phyloP scores from a whole-genome alignment of 2,113 vertebrate species.

The Glareola pratincola region DNA sequence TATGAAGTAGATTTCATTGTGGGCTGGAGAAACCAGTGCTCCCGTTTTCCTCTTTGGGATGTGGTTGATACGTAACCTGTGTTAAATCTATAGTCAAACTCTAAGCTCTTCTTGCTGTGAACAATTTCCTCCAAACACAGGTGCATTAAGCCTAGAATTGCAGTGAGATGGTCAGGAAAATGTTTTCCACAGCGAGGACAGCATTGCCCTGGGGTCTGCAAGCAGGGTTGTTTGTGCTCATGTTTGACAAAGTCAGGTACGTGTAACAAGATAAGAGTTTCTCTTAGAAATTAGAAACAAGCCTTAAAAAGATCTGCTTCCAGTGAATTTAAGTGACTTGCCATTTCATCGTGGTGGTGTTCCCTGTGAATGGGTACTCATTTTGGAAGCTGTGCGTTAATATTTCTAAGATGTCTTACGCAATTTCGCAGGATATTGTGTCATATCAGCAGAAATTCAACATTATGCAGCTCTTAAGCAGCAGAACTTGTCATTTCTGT shows the following conservation, averaged over 20 bases:
- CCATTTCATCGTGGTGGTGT: neutral
- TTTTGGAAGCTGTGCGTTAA: neutral
- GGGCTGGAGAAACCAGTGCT: neutral
- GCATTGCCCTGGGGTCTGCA: neutral
- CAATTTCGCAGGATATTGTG: neutral
- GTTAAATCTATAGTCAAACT: neutral
- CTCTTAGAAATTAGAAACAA: neutral
- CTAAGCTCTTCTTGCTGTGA: neutral
- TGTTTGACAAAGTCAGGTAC: neutral
- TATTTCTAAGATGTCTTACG: neutral
- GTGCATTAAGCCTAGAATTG: neutral
- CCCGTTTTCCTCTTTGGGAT: neutral
- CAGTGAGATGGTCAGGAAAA: neutral
- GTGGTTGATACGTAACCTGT: neutral
- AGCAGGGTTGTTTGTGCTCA: neutral
- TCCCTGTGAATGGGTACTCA: neutral
- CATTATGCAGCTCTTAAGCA: conserved; percentile 22
- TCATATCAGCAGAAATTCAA: conserved; percentile 33
- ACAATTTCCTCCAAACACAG: neutral
- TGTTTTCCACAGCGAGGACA: neutral
- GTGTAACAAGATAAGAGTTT: neutral
- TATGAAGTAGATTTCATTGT: neutral
- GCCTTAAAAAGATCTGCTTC: neutral
- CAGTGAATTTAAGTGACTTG: neutral
- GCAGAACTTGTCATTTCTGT: neutral